Evolutionary conservation across 2,113 vertebrate genomes (phyloP).

Genomic region (Pavo muticus): DNA sequence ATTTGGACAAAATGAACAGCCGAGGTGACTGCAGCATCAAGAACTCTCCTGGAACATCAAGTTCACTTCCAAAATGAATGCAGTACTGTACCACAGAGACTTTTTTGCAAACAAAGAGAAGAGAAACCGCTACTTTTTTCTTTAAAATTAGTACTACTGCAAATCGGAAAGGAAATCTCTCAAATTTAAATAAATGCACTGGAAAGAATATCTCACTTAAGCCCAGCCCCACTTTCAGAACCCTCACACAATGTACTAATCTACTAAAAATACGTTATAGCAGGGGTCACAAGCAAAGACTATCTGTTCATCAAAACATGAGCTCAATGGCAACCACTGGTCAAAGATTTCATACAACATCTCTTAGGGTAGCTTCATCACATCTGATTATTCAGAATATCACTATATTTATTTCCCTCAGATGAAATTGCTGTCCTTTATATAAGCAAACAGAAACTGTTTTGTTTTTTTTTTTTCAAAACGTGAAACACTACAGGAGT

Average conservation of each 20-base stretch:
- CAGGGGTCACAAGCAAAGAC: not conserved
- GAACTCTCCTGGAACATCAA: not conserved
- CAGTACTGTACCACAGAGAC: not conserved
- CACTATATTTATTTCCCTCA: slow-evolving; percentile 39
- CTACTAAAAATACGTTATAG: not conserved
- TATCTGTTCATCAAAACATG: not conserved
- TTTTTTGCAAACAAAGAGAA: not conserved
- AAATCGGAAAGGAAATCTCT: not conserved
- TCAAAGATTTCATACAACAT: not conserved
- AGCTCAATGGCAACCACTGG: not conserved
- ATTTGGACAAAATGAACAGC: not conserved
- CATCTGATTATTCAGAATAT: slow-evolving; percentile 14
- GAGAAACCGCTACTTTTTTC: not conserved
- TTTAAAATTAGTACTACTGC: not conserved
- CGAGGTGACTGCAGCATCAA: not conserved
- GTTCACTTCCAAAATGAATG: not conserved
- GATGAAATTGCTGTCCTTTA: not conserved
- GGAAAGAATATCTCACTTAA: not conserved
- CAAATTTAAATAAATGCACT: not conserved
- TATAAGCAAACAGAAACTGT: slow-evolving; percentile 5
- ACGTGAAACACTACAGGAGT: slow-evolving; percentile 19
- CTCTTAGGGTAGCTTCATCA: not conserved
- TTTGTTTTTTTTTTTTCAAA: not conserved
- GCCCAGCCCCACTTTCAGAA: not conserved
- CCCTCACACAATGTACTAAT: not conserved